Evolutionary conservation across 2,797 vertebrate species (phyloP), one percentile per base, ranked within the genome.

Genomic region (Spea hammondii): DNA sequence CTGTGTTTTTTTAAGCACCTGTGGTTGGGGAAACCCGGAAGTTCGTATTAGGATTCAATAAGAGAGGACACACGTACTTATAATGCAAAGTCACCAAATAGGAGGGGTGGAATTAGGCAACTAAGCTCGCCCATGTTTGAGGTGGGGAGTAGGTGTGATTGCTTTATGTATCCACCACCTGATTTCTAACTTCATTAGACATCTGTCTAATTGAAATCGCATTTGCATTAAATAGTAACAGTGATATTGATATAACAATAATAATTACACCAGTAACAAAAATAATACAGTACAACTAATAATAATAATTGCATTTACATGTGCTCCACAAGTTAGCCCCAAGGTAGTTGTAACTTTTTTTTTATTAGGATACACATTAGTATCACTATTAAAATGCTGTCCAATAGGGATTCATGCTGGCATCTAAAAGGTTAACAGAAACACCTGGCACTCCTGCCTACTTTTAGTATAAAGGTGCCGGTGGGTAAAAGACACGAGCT

Each of bases 81-180:
- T 83, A 85, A 82, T 83, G 87, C 84, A 80, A 65, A 86, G 86
- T 86, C 85, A 87, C 84, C 77, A 82, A 82, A 78, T 80, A 83
- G 84, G 81, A 66, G 79, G 51, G 55, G 51, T 65, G 59, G 69
- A 70, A 83, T 76, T 69, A 69, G 53, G 11, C 53, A 8, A 76
- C 10, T 14, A 12, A 67, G 47, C 17, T 32, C 14, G 71, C 9
- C 51, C 55, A 5, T 72, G 60, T 44, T 60, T 70, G 71, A 71
- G 68, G 57, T 73, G 57, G 70, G 53, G 64, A 47, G 71, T 12
- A 70, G 32, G 54, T 68, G 32, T 11, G 59, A 64, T 47, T 79
- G 66, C 65, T 64, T 62, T 17, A n/a, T 11, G 14, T 45, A 48
- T 64, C 53, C 65, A 50, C 8, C 50, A 80, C 65, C 67, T 4